phyloP scores from a whole-genome alignment of 2,888 invertebrate species.

The Antheraea assamensis region DNA sequence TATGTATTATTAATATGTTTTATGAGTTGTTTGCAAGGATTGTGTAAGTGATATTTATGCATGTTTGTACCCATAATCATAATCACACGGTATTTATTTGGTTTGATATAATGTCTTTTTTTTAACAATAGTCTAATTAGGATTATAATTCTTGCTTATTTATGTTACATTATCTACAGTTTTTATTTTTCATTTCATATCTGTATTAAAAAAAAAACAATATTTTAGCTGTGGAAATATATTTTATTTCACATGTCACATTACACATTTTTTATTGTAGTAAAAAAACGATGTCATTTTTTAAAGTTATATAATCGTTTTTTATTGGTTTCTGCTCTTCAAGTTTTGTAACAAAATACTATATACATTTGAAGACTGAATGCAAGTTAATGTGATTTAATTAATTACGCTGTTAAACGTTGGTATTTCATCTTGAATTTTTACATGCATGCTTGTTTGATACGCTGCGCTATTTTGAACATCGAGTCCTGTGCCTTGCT shows the following conservation, averaged over 20 bases:
- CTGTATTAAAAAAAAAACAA: background rate
- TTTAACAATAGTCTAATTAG: background rate
- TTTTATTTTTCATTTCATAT: background rate
- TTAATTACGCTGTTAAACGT: background rate
- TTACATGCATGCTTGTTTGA: conserved; percentile 77
- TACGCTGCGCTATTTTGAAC: conserved; percentile 77
- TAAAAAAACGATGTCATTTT: too few species aligned
- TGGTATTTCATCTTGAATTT: conserved; percentile 50
- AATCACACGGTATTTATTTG: background rate
- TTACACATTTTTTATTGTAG: too few species aligned
- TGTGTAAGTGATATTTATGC: background rate
- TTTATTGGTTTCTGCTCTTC: background rate
- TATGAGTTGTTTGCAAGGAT: background rate
- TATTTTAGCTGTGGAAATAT: background rate
- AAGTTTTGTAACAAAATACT: background rate
- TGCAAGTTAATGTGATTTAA: background rate
- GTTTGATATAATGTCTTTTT: background rate
- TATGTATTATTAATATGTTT: background rate
- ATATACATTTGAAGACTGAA: background rate
- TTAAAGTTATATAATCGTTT: background rate
- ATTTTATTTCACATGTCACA: background rate
- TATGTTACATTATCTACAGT: background rate
- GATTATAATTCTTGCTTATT: background rate
- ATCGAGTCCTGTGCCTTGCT: conserved; percentile 83
- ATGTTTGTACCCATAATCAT: background rate